Conservation (phyloP, 2,888 invertebrate species). For the Drosophila cracens region DNA sequence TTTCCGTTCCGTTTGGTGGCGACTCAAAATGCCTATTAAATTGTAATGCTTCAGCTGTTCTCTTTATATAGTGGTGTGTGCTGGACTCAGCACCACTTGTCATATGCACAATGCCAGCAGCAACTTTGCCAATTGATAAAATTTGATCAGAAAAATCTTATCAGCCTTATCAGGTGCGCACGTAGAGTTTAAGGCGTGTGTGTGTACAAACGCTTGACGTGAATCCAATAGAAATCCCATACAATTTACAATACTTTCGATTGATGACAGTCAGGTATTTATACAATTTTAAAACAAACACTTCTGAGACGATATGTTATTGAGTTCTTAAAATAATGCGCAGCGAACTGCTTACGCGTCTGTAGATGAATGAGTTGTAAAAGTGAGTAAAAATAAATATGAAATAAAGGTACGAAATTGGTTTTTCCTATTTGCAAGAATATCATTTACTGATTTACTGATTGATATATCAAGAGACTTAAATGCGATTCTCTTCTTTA, state of each 20-base stretch:
- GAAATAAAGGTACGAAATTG: neutral
- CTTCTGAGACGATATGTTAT: neutral
- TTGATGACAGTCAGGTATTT: slow-evolving; percentile 33
- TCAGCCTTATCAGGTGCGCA: slow-evolving; percentile 48
- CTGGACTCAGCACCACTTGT: slow-evolving; percentile 28
- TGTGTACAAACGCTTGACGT: slow-evolving; percentile 44
- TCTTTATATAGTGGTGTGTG: slow-evolving; percentile 50
- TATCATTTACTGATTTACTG: slow-evolving; percentile 2
- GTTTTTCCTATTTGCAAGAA: neutral
- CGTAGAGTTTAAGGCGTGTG: slow-evolving; percentile 27
- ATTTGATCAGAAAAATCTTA: slow-evolving; percentile 57
- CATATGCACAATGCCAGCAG: slow-evolving; percentile 38
- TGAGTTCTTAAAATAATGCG: neutral
- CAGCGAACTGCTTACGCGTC: neutral
- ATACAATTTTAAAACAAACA: neutral
- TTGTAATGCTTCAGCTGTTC: slow-evolving; percentile 19
- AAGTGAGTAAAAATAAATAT: neutral
- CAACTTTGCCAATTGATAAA: slow-evolving; percentile 38
- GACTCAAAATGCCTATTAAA: slow-evolving; percentile 50
- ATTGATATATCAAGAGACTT: slow-evolving; percentile 21
- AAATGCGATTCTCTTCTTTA: slow-evolving; percentile 5
- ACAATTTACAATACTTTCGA: slow-evolving; percentile 50
- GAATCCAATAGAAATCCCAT: slow-evolving; percentile 54
- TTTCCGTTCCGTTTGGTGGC: slow-evolving; percentile 57
- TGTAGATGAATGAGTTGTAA: neutral